Evolutionary conservation across 2,888 invertebrate genomes (phyloP).

Genomic region (Rhyacophila evoluta): DNA sequence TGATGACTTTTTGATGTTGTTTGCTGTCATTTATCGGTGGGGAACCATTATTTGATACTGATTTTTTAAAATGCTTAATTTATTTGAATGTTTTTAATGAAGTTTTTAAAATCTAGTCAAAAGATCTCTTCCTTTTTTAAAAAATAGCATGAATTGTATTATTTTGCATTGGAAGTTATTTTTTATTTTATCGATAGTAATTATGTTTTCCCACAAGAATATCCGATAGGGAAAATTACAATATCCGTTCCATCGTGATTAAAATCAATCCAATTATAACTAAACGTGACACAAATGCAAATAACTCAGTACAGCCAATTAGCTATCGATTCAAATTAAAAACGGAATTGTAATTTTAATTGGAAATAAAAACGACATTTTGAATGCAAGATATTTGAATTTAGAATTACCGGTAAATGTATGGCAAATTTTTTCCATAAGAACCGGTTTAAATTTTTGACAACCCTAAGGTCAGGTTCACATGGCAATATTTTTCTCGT

Average conservation of each 20-base stretch:
- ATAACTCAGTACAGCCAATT: not conserved
- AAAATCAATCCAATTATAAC: not conserved
- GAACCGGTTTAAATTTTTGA: not conserved
- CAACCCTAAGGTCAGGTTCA: too few species aligned
- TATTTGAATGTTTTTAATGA: too few species aligned
- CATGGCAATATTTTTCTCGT: too few species aligned
- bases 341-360: not conserved
- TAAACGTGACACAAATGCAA: not conserved
- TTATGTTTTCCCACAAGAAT: not conserved
- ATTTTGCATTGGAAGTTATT: not conserved
- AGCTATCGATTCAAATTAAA: not conserved
- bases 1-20: too few species aligned
- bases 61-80: too few species aligned
- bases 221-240: not conserved
- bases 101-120: not conserved
- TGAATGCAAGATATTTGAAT: not conserved
- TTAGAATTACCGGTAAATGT: not conserved
- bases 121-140: not conserved
- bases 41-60: too few species aligned
- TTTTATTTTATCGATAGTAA: not conserved
- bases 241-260: not conserved
- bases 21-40: too few species aligned
- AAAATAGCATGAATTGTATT: not conserved
- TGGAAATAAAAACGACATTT: not conserved
- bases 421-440: not conserved